phyloP scores from a whole-genome alignment of 64 coral and sea anemone genomes.

The Pocillopora verrucosa region DNA sequence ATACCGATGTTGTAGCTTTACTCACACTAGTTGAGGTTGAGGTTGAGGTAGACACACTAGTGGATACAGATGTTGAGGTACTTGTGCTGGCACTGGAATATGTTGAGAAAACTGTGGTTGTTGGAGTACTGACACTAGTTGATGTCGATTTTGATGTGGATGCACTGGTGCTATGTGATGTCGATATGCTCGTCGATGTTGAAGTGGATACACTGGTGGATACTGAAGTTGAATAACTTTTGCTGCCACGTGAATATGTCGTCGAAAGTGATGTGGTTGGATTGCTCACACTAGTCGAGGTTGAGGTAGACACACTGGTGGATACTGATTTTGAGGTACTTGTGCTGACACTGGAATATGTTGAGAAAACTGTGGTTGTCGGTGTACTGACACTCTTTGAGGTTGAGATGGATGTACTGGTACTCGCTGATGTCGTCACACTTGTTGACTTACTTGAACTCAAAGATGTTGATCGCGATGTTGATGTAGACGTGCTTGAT shows the following conservation, averaged over 20 bases:
- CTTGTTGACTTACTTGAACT: slow-evolving; percentile 2
- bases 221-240: not conserved
- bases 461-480: not conserved
- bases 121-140: slow-evolving; percentile 19
- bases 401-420: not conserved
- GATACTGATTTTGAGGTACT: not conserved
- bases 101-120: slow-evolving; percentile 12
- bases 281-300: slow-evolving; percentile 7
- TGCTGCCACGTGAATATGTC: slow-evolving; percentile 13
- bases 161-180: not conserved
- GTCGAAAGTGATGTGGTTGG: not conserved
- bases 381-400: slow-evolving; percentile 15
- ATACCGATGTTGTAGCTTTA: not conserved
- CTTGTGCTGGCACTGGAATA: slow-evolving; percentile 14
- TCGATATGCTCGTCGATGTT: not conserved
- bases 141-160: slow-evolving; percentile 7
- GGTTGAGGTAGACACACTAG: slow-evolving; percentile 17
- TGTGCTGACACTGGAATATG: not conserved
- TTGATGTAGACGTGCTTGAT: not conserved
- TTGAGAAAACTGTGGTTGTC: slow-evolving; percentile 2
- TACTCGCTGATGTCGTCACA: not conserved
- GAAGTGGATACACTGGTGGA: not conserved
- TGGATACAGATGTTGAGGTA: not conserved
- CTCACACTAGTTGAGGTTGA: not conserved
- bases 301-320: not conserved